Base-by-base conservation (phyloP, 1,140 invertebrate genomes). In the Steinernema khuongi region DNA sequence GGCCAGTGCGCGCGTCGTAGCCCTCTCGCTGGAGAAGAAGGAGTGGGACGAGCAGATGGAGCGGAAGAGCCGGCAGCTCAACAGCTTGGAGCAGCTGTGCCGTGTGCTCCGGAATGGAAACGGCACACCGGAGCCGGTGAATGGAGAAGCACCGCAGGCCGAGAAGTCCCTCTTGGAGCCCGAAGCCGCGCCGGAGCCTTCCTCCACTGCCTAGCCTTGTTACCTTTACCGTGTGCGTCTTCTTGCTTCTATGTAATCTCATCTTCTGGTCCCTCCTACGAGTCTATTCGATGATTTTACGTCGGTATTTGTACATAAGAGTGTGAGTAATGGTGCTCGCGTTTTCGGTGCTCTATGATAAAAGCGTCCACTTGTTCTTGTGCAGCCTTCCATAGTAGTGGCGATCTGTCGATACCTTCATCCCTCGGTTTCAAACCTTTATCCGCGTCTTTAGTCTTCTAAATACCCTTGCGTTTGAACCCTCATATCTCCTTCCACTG, bases 191-290 rank as follows among this genome's bases (percentile, higher is more conserved):
- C 7, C 7, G 36, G n/a, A 41, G 7, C 7, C n/a, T n/a, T 41
- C 36, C 19, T 60, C 50, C 7, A 60, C 50, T 60, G 50, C 50
- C 50, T 60, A 41, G 36, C 26, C 50, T 26, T 26, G 22, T 60
- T 60, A 22, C 14, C 26, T 60, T 60, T 60, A 4, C 7, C 19
- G 7, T 60, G 50, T 60, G 50, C 19, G 50, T 60, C 11, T 7
- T 41, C 36, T 60, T 22, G 50, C 50, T 60, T 60, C 50, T 60
- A 2, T 60, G 50, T 60, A 60, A 60, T 60, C 50, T 60, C 50
- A 60, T 4, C 19, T 22, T 60, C 50, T 60, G 50, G 50, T 60
- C 50, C 36, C 26, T 60, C 22, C 50, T 60, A 60, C 50, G 50
- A n/a, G 50, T 60, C 50, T 22, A 7, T 26, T 14, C 26, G 14